These are phyloP conservation scores for Macquaria ambigua DNA, from an alignment of 2,113 vertebrate species.

Conservation along the genomic window DNA sequence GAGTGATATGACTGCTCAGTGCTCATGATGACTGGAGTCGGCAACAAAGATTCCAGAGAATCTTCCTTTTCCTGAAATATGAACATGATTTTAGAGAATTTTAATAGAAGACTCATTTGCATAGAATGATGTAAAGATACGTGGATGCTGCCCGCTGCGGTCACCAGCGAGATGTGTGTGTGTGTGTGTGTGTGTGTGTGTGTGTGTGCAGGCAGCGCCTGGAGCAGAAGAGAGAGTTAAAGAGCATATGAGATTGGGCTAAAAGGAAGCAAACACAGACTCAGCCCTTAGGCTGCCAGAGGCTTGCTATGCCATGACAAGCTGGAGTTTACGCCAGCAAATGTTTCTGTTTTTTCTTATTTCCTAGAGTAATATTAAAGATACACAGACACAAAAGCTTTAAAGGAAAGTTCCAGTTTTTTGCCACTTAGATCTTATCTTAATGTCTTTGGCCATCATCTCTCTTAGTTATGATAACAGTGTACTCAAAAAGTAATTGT, in stretches of 20 bases:
- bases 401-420: background rate
- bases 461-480: background rate
- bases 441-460: background rate
- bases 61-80: background rate
- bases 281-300: slow-evolving; percentile 41
- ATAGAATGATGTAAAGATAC: slow-evolving; percentile 12
- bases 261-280: slow-evolving; percentile 66
- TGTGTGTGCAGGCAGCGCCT: slow-evolving; percentile 39
- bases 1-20: background rate
- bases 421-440: background rate
- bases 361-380: background rate
- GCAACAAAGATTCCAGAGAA: background rate
- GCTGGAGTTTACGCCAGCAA: slow-evolving; percentile 21
- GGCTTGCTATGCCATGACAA: slow-evolving; percentile 21
- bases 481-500: background rate
- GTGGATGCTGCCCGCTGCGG: slow-evolving; percentile 17
- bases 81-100: background rate
- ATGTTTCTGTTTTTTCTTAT: background rate
- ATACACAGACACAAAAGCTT: background rate
- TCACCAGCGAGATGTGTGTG: background rate
- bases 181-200: too few species aligned
- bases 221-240: slow-evolving; percentile 39
- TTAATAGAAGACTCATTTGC: too few species aligned
- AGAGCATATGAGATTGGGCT: slow-evolving; percentile 54
- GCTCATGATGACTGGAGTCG: background rate